Evolutionary conservation across 2,797 vertebrate species (phyloP).

Genomic region (Sternarchorhynchus goeldii): DNA sequence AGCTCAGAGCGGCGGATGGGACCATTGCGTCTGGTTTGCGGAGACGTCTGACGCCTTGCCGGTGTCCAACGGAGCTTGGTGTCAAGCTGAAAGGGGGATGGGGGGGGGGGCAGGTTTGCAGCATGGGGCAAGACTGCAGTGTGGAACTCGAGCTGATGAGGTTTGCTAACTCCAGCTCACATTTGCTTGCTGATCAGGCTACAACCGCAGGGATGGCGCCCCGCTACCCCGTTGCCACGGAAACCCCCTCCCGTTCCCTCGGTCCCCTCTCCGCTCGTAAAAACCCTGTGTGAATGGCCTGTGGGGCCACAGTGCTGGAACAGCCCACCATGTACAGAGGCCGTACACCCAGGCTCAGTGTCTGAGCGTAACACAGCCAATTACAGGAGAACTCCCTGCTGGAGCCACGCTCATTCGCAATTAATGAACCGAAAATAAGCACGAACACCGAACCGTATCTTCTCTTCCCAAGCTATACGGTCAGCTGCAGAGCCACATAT

Average conservation of each 20-base stretch:
- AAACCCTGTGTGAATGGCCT: conserved; percentile 63
- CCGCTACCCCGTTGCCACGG: conserved; percentile 76
- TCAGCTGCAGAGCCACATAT: not conserved
- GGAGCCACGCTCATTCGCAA: conserved; percentile 19
- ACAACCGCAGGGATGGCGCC: conserved; percentile 73
- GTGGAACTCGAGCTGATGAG: conserved; percentile 55
- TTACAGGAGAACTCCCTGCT: conserved; percentile 6
- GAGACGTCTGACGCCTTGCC: conserved; percentile 5
- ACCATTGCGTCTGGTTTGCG: conserved; percentile 10
- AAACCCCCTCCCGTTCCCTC: conserved; percentile 62
- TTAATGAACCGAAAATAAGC: conserved; percentile 1
- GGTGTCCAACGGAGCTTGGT: conserved; percentile 51
- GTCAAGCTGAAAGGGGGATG: conserved; percentile 61
- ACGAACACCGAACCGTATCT: conserved; percentile 30
- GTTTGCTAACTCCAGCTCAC: conserved; percentile 45
- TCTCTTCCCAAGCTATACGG: not conserved
- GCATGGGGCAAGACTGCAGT: too few relatives aligned
- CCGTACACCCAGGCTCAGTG: conserved; percentile 32
- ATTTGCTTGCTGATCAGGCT: conserved; percentile 78
- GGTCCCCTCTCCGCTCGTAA: conserved; percentile 48
- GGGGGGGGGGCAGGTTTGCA: not conserved
- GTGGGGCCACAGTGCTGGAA: conserved; percentile 60
- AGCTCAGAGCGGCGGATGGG: not conserved
- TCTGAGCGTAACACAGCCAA: conserved; percentile 26
- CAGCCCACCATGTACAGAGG: conserved; percentile 57